Percentiles rank a stretch among this genome's conserved stretches.
These are phyloP conservation scores for Stramonita haemastoma DNA, from an alignment of 2,888 invertebrate genomes.

Conservation along the genomic window DNA sequence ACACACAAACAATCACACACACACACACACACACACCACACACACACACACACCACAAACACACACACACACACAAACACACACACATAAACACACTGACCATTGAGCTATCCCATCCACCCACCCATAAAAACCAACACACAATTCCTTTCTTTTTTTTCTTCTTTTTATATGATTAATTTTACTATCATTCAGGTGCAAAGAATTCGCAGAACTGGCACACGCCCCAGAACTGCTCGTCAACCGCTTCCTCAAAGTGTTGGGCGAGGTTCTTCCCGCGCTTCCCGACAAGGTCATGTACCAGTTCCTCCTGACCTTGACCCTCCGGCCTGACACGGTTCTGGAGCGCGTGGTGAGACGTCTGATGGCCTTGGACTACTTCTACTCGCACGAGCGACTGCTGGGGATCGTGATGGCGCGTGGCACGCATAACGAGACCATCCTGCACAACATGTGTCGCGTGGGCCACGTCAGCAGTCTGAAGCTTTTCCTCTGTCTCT, in stretches of 20 bases:
- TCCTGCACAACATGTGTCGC: slow-evolving; percentile 42
- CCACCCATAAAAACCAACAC: too few relatives aligned
- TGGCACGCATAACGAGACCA: slow-evolving; percentile 25
- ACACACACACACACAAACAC: too few relatives aligned
- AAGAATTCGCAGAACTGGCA: slow-evolving; percentile 5
- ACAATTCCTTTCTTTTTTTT: not conserved
- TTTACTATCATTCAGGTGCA: not conserved
- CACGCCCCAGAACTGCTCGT: not conserved
- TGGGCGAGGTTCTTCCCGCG: not conserved
- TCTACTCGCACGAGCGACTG: not conserved
- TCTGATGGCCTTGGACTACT: slow-evolving; percentile 17
- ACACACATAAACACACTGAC: too few relatives aligned
- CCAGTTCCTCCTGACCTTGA: not conserved
- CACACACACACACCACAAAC: too few relatives aligned
- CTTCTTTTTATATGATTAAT: too few relatives aligned
- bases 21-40: too few relatives aligned
- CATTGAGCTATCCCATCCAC: too few relatives aligned
- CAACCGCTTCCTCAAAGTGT: not conserved
- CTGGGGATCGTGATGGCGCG: slow-evolving; percentile 14
- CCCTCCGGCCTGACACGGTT: not conserved
- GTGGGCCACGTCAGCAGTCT: slow-evolving; percentile 21
- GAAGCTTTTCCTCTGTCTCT: slow-evolving; percentile 23
- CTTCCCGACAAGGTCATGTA: not conserved
- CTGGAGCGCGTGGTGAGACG: slow-evolving; percentile 25
- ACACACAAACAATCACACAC: too few relatives aligned